A percentile compares a stretch with the other conserved stretches of the same genome.
Conservation (phyloP, 2,888 invertebrate genomes). For the Clostera curtula region DNA sequence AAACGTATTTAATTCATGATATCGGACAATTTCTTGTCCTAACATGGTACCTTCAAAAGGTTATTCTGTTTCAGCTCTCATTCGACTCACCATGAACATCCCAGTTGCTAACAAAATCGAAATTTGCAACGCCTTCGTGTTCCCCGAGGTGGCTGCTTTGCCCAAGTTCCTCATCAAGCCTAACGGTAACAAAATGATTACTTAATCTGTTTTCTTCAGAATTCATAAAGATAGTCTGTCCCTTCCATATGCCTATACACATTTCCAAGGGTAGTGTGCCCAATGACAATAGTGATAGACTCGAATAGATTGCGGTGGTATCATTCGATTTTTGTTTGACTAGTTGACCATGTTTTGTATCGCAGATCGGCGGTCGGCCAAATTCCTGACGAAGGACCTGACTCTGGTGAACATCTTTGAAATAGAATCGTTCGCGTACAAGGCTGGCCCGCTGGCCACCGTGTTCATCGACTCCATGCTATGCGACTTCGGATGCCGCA, state of each 20-base stretch:
- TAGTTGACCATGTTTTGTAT: slow-evolving; percentile 5
- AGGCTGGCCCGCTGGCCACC: slow-evolving; percentile 30
- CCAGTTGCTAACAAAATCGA: slow-evolving; percentile 22
- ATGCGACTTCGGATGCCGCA: slow-evolving; percentile 49
- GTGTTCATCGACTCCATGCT: slow-evolving; percentile 32
- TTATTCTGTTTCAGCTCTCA: slow-evolving; percentile 34
- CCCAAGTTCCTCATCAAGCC: slow-evolving; percentile 39
- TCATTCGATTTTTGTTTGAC: background rate
- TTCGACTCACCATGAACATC: slow-evolving; percentile 39
- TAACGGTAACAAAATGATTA: slow-evolving; percentile 35
- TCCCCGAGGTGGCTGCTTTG: slow-evolving; percentile 39
- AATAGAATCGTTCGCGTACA: slow-evolving; percentile 36
- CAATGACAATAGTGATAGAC: background rate
- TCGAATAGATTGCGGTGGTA: background rate
- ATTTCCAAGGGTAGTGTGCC: no score
- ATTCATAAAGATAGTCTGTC: no score
- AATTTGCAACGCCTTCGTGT: slow-evolving; percentile 36
- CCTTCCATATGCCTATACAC: no score
- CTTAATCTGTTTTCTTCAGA: no score
- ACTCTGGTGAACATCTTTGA: slow-evolving; percentile 40
- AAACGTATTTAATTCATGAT: no score
- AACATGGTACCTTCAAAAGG: no score
- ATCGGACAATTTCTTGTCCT: no score
- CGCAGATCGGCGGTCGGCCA: slow-evolving; percentile 38
- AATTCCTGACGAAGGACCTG: slow-evolving; percentile 38